These are phyloP conservation scores for Ormyrus labotus DNA, from an alignment of 2,888 invertebrate genomes.

Conservation along the genomic window DNA sequence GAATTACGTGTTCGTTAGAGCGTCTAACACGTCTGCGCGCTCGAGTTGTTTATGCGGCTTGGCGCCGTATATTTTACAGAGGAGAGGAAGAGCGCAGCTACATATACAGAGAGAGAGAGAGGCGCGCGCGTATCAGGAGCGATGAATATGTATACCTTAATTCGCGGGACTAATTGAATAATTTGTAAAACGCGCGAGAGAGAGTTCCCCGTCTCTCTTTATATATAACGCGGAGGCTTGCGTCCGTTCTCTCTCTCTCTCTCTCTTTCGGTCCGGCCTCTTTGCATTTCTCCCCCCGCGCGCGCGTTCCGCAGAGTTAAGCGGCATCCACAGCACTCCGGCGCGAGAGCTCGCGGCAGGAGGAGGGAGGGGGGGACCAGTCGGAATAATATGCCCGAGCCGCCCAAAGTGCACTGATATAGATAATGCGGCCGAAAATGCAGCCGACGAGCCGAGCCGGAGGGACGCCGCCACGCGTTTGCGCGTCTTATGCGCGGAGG, in stretches of 20 bases:
- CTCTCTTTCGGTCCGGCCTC: conserved; percentile 59
- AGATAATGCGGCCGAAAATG: conserved; percentile 68
- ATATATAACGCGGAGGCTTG: too few species aligned
- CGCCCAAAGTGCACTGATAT: conserved; percentile 61
- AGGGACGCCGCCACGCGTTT: neutral
- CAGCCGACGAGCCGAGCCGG: conserved; percentile 58
- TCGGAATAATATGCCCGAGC: conserved; percentile 62
- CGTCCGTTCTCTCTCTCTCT: conserved; percentile 22
- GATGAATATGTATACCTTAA: conserved; percentile 76
- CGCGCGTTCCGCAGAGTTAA: conserved; percentile 47
- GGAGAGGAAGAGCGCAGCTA: conserved; percentile 6
- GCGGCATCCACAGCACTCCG: conserved; percentile 15
- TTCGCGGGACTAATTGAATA: conserved; percentile 76
- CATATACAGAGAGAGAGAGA: conserved; percentile 42
- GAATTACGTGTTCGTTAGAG: conserved; percentile 69
- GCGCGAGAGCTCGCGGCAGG: too few species aligned
- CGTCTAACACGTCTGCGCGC: conserved; percentile 67
- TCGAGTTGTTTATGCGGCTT: conserved; percentile 72
- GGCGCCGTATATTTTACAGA: conserved; percentile 63
- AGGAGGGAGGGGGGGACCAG: neutral
- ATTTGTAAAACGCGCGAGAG: conserved; percentile 73
- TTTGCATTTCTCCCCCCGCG: conserved; percentile 65
- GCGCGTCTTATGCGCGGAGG: conserved; percentile 35
- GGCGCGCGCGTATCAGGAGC: conserved; percentile 65
- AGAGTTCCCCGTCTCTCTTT: conserved; percentile 48